Base-by-base conservation (phyloP, 1,140 invertebrate genomes). In the Drosophila lini region DNA sequence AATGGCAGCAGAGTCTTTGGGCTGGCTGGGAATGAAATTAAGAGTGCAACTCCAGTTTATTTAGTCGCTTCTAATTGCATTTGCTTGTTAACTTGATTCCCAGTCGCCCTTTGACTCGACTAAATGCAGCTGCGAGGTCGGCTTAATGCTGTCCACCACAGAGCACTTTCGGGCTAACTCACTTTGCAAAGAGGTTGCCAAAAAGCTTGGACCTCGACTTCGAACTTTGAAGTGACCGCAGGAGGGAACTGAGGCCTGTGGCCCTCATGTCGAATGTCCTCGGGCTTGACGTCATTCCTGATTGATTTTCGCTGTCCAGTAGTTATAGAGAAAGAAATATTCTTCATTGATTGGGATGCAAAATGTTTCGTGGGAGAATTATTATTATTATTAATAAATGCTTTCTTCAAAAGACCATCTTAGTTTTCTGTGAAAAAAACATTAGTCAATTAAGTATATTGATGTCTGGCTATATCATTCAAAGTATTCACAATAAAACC, bases 51-150 rank as follows among this genome's bases (percentile, higher is more conserved):
- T 85, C 67, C 22, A 77, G 83, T 86, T 88, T 86, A 77, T 83
- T 88, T 88, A 88, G 83, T 77, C 61, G 68, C 68, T 70, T 64
- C 68, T 88, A 86, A 86, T 86, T 86, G 77, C 84, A 83, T 86
- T 78, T 77, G 59, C 83, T 70, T 73, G 76, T 70, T 80, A 83
- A 88, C 70, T 80, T 32, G 67, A 83, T 78, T 88, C 44, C 58
- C 45, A 48, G 62, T 44, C 62, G 74, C 48, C 67, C 78, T 78
- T 78, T 81, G 81, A 81, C 57, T 81, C 31, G 36, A 16, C 61
- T 44, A 58, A 81, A 70, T 81, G 60, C 47, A 53, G 34, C 45
- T 28, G 32, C 28, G 53, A 71, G 31, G n/a, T 32, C 31, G 16
- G 53, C 69, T 41, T 59, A 73, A 59, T 73, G 69, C 65, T 25